These are phyloP conservation scores for Tenebrosternarchus preto DNA, from an alignment of 2,113 vertebrate genomes.

Conservation along the genomic window DNA sequence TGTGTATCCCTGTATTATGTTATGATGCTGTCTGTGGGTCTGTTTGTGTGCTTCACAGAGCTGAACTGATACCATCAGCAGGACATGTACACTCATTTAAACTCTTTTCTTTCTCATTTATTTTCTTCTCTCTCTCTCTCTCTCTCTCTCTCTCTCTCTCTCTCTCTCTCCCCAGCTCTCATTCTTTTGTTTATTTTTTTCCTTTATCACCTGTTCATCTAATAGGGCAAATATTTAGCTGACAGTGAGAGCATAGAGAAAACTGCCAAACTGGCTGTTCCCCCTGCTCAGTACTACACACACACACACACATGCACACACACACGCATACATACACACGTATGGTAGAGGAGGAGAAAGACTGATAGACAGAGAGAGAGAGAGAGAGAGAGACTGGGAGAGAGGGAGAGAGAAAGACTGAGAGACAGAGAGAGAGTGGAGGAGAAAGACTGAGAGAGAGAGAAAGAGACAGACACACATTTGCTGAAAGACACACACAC, in stretches of 20 bases:
- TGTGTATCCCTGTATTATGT: background rate
- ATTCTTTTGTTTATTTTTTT: slow-evolving; percentile 69
- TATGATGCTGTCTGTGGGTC: background rate
- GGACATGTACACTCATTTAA: slow-evolving; percentile 72
- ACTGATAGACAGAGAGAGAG: too few species aligned
- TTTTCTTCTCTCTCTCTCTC: slow-evolving; percentile 58
- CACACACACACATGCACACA: slow-evolving; percentile 39
- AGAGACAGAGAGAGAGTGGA: too few species aligned
- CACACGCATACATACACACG: too few species aligned
- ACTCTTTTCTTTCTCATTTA: slow-evolving; percentile 37
- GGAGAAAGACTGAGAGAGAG: too few species aligned
- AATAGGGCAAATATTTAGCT: slow-evolving; percentile 82
- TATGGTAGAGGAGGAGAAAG: too few species aligned
- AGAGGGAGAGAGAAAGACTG: too few species aligned
- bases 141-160: slow-evolving; percentile 16
- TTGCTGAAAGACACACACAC: slow-evolving; percentile 10
- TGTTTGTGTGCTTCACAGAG: background rate
- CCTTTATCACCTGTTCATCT: slow-evolving; percentile 75
- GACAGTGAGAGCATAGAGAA: slow-evolving; percentile 77
- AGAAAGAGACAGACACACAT: slow-evolving; percentile 53
- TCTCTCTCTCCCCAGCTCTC: slow-evolving; percentile 54
- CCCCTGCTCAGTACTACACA: slow-evolving; percentile 54
- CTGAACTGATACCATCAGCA: too few species aligned
- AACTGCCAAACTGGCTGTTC: slow-evolving; percentile 71
- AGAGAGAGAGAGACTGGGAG: too few species aligned